Evolutionary conservation across 1,140 invertebrate species (phyloP).

Genomic region (Drosophila pachea): DNA sequence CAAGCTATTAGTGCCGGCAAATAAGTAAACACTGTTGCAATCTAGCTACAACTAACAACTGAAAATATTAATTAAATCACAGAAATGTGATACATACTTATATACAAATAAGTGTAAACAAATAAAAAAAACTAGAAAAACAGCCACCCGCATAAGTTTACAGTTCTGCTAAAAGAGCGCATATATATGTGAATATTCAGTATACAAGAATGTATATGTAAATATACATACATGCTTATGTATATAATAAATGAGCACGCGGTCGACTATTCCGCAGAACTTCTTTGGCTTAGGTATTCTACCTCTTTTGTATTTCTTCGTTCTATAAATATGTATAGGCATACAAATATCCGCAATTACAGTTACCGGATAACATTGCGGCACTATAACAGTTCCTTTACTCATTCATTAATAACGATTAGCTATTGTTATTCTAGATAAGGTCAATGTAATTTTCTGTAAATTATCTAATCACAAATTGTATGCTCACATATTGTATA

Average conservation of each 20-base stretch:
- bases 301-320: conserved; percentile 24
- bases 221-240: no score
- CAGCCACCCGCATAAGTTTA: no score
- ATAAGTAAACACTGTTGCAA: conserved; percentile 13
- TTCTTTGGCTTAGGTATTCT: background rate
- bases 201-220: no score
- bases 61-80: background rate
- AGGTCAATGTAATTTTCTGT: conserved; percentile 36
- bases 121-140: no score
- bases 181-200: no score
- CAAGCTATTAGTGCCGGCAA: conserved; percentile 3
- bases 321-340: conserved; percentile 1
- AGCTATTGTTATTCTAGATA: conserved; percentile 37
- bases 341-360: conserved; percentile 5
- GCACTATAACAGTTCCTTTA: conserved; percentile 11
- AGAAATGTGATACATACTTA: no score
- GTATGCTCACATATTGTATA: background rate
- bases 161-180: no score
- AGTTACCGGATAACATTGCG: conserved; percentile 6
- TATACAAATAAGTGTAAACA: no score
- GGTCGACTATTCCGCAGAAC: conserved; percentile 11
- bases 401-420: conserved; percentile 22
- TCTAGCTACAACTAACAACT: conserved; percentile 2
- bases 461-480: conserved; percentile 68
- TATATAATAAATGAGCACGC: conserved; percentile 4